Evolutionary conservation across 2,888 invertebrate genomes (phyloP), one percentile per base, ranked within the genome.

Genomic region (Acrobasis suavella): DNA sequence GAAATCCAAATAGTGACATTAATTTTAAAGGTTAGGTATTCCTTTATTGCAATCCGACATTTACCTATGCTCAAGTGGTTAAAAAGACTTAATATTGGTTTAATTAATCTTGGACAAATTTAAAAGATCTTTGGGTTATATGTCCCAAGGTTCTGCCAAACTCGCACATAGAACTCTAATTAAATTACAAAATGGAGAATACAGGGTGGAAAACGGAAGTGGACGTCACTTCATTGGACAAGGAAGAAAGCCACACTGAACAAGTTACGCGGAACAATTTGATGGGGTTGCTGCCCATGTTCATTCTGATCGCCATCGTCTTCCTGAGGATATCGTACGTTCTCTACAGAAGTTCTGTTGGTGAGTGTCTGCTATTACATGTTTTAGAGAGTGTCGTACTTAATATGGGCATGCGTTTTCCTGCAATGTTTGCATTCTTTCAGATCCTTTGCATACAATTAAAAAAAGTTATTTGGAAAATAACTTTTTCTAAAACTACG

Each of bases 321-420:
- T 74, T 90, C 9, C 64, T 83, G 58, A 82, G 87, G 70, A 78
- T 88, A 64, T 76, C 87, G 7, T 89, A 86, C 76, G 78, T 87
- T 0, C 56, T 89, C 0, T 87, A 82, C 62, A 86, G 82, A 72
- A 81, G 77, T 63, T 78, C 54, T 55, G 37, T 79, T 15, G 83
- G 86, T 86, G 62, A 86, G 86, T 77, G 42, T 14, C n/a, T 46
- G 32, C 7, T 32, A 32, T 32, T 32, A 32, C 0, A 32, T 32
- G 8, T 32, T 32, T 32, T 32, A n/a, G n/a, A n/a, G n/a, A n/a
- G n/a, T n/a, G n/a, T n/a, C n/a, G n/a, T n/a, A n/a, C n/a, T n/a
- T n/a, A n/a, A n/a, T n/a, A n/a, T n/a, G n/a, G n/a, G n/a, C n/a
- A n/a, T n/a, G n/a, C n/a, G n/a, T n/a, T n/a, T n/a, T n/a, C n/a